A percentile compares a stretch with the other conserved stretches of the same genome.
These are phyloP conservation scores for Apantesis nais DNA, from an alignment of 2,888 invertebrate genomes.

Conservation along the genomic window DNA sequence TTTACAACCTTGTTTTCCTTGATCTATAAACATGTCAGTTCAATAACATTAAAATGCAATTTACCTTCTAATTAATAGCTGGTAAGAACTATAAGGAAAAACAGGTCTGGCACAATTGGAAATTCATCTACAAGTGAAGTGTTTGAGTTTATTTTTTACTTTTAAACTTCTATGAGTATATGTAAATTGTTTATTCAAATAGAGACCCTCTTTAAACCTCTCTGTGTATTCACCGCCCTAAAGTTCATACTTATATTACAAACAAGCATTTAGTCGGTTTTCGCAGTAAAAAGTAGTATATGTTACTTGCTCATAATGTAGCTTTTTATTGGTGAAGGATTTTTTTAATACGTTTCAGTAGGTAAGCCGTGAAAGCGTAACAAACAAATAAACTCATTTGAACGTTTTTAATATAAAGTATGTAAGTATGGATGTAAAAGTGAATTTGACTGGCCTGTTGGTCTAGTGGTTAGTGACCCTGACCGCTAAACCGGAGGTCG, in stretches of 20 bases:
- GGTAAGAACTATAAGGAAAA: neutral
- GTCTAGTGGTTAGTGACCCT: no score
- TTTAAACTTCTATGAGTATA: neutral
- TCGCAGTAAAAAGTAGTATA: no score
- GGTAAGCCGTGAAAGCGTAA: no score
- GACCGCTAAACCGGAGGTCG: no score
- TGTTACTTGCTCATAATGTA: no score
- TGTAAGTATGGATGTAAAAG: no score
- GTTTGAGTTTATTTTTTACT: neutral
- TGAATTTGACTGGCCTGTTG: no score
- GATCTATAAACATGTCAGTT: conserved; percentile 11
- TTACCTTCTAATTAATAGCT: conserved; percentile 2
- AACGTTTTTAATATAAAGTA: no score
- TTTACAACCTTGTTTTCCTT: conserved; percentile 9
- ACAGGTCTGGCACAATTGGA: neutral
- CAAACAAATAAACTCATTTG: no score
- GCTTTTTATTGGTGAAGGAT: no score
- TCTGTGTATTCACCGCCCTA: neutral
- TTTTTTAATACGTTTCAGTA: no score
- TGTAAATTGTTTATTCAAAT: neutral
- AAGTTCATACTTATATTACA: neutral
- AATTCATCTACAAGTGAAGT: neutral
- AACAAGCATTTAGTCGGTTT: no score
- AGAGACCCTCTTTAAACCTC: neutral
- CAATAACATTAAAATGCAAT: neutral